Conservation (phyloP, 2,797 vertebrate species). For the Capromys pilorides region DNA sequence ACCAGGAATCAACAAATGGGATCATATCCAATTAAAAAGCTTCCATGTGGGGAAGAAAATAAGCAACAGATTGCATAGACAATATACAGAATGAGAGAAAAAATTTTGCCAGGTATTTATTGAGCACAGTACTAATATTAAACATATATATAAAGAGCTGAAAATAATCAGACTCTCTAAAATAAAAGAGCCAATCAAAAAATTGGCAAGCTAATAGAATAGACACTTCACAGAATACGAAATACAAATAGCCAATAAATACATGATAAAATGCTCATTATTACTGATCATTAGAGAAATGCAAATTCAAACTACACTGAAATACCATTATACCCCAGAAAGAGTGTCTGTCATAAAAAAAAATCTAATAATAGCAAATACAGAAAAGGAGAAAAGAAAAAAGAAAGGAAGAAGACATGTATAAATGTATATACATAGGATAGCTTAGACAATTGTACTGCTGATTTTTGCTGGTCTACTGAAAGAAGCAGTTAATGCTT, state of each 20-base stretch:
- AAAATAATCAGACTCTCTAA: neutral
- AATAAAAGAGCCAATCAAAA: neutral
- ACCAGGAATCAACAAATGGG: neutral
- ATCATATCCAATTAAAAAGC: neutral
- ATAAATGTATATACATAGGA: too few species aligned
- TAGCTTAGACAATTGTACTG: too few species aligned
- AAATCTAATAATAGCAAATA: neutral
- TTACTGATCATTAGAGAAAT: neutral
- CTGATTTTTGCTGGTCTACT: too few species aligned
- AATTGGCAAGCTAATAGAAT: neutral
- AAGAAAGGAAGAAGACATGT: too few species aligned
- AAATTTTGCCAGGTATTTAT: neutral
- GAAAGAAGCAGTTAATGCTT: too few species aligned
- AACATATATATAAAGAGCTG: neutral
- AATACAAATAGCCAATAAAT: neutral
- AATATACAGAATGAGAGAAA: neutral
- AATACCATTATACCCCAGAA: neutral
- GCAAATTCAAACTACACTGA: neutral
- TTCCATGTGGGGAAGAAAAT: neutral
- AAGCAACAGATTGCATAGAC: neutral
- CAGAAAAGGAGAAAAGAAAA: neutral
- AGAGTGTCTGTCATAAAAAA: neutral
- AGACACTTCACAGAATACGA: neutral
- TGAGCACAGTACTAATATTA: neutral
- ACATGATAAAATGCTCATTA: neutral